Percentiles rank a stretch among this genome's conserved stretches.
Conservation (phyloP, 2,797 vertebrate genomes). For the Tolypeutes matacus region DNA sequence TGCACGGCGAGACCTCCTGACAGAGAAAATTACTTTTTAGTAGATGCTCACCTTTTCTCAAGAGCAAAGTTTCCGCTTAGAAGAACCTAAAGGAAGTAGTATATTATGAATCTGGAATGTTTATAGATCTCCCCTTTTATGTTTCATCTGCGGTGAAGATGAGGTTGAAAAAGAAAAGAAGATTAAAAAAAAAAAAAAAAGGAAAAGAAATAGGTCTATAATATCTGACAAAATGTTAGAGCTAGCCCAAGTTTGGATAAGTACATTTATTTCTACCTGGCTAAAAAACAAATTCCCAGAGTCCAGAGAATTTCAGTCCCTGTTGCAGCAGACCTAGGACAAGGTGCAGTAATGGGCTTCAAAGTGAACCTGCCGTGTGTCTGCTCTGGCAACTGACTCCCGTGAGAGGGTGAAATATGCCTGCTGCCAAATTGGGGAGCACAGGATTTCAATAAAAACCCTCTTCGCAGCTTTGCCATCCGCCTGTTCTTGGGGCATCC, state of each 20-base stretch:
- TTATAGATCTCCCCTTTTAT: constrained; percentile 81
- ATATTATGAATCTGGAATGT: constrained; percentile 80
- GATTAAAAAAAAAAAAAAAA: not conserved
- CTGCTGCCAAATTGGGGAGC: constrained; percentile 71
- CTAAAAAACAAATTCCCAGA: constrained; percentile 5
- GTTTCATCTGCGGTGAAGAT: constrained; percentile 83
- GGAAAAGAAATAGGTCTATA: constrained; percentile 74
- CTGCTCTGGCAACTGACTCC: not conserved
- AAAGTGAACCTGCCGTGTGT: not conserved
- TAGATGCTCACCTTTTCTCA: constrained; percentile 64
- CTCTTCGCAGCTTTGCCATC: constrained; percentile 65
- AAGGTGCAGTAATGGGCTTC: constrained; percentile 8
- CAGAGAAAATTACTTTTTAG: constrained; percentile 76
- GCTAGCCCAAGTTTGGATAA: constrained; percentile 70
- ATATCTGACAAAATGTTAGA: constrained; percentile 81
- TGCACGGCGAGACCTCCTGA: constrained; percentile 72
- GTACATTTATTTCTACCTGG: constrained; percentile 72
- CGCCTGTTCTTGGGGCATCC: constrained; percentile 71
- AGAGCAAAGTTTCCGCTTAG: constrained; percentile 68
- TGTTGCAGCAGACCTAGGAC: constrained; percentile 47
- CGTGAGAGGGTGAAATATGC: not conserved
- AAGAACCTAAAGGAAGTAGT: constrained; percentile 75
- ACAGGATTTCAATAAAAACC: constrained; percentile 22
- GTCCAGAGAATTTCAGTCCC: not conserved
- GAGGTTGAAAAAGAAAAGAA: not conserved